Percentiles rank a stretch among this genome's conserved stretches.
Evolutionary conservation across 2,113 vertebrate genomes (phyloP).

Genomic region (Struthidea cinerea): DNA sequence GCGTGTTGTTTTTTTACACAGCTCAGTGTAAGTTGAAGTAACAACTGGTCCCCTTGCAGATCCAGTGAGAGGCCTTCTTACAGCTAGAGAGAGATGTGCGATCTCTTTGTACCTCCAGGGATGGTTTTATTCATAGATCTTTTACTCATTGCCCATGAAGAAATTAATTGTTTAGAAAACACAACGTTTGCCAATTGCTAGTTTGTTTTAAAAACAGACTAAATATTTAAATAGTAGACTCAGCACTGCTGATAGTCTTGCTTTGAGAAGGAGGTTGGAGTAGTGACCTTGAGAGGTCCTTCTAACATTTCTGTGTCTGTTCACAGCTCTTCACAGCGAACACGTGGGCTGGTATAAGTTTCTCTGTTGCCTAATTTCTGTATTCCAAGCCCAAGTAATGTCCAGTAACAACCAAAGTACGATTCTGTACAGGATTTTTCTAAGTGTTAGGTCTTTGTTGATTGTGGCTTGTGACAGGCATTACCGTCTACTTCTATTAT

Average conservation of each 20-base stretch:
- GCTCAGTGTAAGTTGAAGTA: background rate
- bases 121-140: background rate
- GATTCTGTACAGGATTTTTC: background rate
- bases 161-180: background rate
- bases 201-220: background rate
- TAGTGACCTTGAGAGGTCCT: background rate
- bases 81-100: background rate
- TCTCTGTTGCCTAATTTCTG: background rate
- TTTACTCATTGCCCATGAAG: background rate
- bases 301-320: background rate
- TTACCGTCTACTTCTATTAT: background rate
- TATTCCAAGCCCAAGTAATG: background rate
- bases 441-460: background rate
- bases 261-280: background rate
- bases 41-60: background rate
- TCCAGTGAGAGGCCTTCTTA: background rate
- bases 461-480: background rate
- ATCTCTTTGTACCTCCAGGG: background rate
- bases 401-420: background rate
- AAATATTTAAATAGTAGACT: background rate
- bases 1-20: background rate
- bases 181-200: background rate
- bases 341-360: background rate
- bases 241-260: background rate
- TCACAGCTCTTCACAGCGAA: background rate